These are phyloP conservation scores for Phymanthus crucifer DNA, from an alignment of 92 coral and sea anemone species.

Conservation along the genomic window DNA sequence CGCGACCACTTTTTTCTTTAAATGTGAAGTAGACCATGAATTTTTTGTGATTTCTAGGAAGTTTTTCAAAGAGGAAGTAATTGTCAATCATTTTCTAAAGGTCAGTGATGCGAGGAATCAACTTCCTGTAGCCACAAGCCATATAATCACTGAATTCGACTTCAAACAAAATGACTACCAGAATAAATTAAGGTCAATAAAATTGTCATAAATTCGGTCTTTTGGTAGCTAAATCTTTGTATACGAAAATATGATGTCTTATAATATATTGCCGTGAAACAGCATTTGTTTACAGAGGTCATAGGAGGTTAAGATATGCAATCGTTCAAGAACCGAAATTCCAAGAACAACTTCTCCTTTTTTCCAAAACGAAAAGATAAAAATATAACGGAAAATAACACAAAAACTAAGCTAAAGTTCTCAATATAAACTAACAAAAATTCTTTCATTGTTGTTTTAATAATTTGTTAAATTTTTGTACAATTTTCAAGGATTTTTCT, in stretches of 20 bases:
- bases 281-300: not conserved
- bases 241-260: not conserved
- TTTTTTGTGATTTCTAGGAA: conserved; percentile 6
- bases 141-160: not conserved
- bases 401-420: not conserved
- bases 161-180: not conserved
- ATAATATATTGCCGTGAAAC: not conserved
- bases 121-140: conserved; percentile 2
- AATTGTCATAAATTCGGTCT: not conserved
- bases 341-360: not conserved
- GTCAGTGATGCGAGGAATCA: not conserved
- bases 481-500: not conserved
- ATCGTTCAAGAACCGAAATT: not conserved
- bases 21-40: not conserved
- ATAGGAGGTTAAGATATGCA: not conserved
- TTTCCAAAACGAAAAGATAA: not conserved
- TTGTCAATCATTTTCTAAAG: not conserved
- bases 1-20: not conserved
- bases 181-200: not conserved
- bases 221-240: not conserved
- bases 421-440: not conserved
- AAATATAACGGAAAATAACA: not conserved
- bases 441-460: not conserved
- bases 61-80: not conserved
- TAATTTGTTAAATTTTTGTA: not conserved